Evolutionary conservation across 2,888 invertebrate genomes (phyloP), one percentile per base, ranked within the genome.

Genomic region (Embidobia sp.): DNA sequence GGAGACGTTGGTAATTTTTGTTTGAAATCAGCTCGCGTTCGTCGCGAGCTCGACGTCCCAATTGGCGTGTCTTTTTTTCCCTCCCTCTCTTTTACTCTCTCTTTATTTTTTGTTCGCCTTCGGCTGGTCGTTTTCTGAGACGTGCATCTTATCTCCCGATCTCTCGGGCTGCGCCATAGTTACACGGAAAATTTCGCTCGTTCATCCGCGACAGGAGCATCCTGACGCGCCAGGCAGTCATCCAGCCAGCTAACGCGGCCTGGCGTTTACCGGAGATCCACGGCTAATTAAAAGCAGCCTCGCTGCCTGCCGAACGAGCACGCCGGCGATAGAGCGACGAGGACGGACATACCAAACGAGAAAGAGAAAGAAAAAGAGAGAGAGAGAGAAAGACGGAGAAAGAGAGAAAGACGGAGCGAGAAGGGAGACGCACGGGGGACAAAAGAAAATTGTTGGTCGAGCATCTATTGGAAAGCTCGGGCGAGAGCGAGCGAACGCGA

Each of bases 201-300:
- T 74, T 79, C 63, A 78, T 74, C 74, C 73, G 70, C 69, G 69
- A 70, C 46, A 51, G 73, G 33, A 55, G 77, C 70, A 75, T 77
- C 78, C 78, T 73, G 66, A 70, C 72, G 73, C 69, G 67, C 63
- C 67, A 70, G 42, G 18, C 67, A 67, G 26, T 27, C 51, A 66
- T 16, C 69, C 59, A 53, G 61, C 59, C 66, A 33, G 63, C 64
- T 63, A 64, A 73, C 59, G 46, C 72, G 74, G 78, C 74, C 76
- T 49, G 64, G 64, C 84, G 81, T 82, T 82, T 82, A 80, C 81
- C 83, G 81, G 80, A 84, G 84, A 86, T 86, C 84, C 84, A 84
- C 83, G 83, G 82, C 86, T 86, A 86, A 87, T 87, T 86, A 86
- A 85, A 86, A 83, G 83, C 82, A 80, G 82, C 81, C 81, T 81